Evolutionary conservation across 2,113 vertebrate species (phyloP).

Genomic region (Sterna hirundo): DNA sequence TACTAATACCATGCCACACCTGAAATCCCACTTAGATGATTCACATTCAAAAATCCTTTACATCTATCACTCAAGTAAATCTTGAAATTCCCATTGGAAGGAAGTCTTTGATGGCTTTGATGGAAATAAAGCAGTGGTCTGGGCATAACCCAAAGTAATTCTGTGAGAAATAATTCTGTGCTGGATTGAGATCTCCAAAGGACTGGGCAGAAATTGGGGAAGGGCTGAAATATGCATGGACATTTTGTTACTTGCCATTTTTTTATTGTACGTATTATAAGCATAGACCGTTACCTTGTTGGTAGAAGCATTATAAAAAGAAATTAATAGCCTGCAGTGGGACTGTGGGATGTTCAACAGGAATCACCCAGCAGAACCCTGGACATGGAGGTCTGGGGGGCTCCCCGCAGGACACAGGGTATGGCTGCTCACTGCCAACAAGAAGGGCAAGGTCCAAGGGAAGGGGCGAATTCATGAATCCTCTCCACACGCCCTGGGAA

Average conservation of each 20-base stretch:
- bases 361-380: background rate
- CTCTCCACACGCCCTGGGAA: accelerated
- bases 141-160: background rate
- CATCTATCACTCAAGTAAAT: accelerated
- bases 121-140: background rate
- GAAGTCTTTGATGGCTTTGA: background rate
- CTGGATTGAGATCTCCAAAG: background rate
- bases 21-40: background rate
- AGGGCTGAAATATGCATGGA: accelerated
- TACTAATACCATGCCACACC: background rate
- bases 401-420: background rate
- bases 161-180: background rate
- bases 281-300: background rate
- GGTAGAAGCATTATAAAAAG: background rate
- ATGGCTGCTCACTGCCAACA: accelerated
- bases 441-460: background rate
- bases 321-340: background rate
- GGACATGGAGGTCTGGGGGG: no score
- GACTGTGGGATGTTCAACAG: background rate
- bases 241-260: background rate
- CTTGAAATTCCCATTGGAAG: background rate
- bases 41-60: background rate
- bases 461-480: background rate
- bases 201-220: background rate
- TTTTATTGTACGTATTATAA: accelerated